Percentiles rank a stretch among this genome's conserved stretches.
Evolutionary conservation across 1,140 invertebrate genomes (phyloP).

Genomic region (Manduca sexta): DNA sequence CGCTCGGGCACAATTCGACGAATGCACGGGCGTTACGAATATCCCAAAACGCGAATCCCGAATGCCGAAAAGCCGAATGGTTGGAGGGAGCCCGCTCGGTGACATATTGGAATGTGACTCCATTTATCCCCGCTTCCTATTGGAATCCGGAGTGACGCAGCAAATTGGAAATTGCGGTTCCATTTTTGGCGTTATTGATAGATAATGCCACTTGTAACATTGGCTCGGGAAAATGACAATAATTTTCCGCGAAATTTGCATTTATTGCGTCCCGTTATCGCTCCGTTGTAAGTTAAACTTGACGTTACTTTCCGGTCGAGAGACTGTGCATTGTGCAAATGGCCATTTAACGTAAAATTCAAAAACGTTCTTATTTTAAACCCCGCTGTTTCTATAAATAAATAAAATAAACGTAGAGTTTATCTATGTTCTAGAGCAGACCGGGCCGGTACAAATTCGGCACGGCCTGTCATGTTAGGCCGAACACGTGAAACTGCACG

Average conservation of each 20-base stretch:
- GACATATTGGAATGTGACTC: slow-evolving; percentile 73
- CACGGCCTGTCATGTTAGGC: too few relatives aligned
- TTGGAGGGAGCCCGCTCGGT: slow-evolving; percentile 47
- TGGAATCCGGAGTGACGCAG: slow-evolving; percentile 71
- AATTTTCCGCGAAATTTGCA: neutral
- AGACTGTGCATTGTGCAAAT: too few relatives aligned
- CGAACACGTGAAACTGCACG: slow-evolving; percentile 23
- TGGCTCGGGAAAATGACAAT: slow-evolving; percentile 18
- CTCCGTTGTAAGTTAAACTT: too few relatives aligned
- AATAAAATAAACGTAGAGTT: too few relatives aligned
- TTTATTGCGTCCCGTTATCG: too few relatives aligned
- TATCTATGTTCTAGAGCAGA: too few relatives aligned
- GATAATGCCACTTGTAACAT: slow-evolving; percentile 61
- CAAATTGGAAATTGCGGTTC: slow-evolving; percentile 70
- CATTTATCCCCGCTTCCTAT: slow-evolving; percentile 71
- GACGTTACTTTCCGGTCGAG: too few relatives aligned
- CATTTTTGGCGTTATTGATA: slow-evolving; percentile 68
- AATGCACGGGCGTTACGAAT: slow-evolving; percentile 38
- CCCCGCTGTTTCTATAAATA: too few relatives aligned
- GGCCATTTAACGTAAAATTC: neutral
- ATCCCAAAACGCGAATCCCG: slow-evolving; percentile 51
- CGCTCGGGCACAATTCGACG: slow-evolving; percentile 32
- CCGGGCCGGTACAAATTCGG: too few relatives aligned
- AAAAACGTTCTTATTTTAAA: too few relatives aligned
- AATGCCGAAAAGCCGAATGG: slow-evolving; percentile 52